Base-by-base conservation (phyloP, 2,888 invertebrate genomes). In the Leptodirus hochenwartii region DNA sequence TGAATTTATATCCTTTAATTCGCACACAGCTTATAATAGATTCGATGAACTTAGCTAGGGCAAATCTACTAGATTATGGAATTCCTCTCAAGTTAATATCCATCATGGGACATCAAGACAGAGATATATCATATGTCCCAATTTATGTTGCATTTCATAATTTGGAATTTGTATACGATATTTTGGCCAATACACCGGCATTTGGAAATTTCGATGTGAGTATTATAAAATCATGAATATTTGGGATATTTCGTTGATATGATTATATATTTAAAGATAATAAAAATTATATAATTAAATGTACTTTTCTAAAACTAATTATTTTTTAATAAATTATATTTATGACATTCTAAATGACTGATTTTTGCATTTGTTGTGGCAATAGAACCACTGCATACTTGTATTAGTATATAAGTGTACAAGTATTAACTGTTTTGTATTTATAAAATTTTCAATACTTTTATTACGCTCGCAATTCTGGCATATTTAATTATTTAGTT, bases 11-110 rank as follows among this genome's bases (percentile, higher is more conserved):
- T 4, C 50, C 62, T 1, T 53, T 66, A 2, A 70, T 69, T 33
- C 55, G 75, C 36, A 74, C 73, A 0, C 75, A 79, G 45, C 48
- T 82, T 9, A 53, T 84, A 17, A 69, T 72, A 40, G 79, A 82
- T 51, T 60, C 71, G 1, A 57, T 69, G 44, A 62, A 66, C 37
- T 49, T 70, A 34, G 65, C 69, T 0, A 54, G 62, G 32, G 62
- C 62, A 0, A 66, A 66, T 35, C 52, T 66, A 32, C 46, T 70
- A 23, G 54, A 61, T 31, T 70, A 70, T 39, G 59, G 61, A 28
- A 59, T 66, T 30, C 64, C 69, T 2, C 50, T 69, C 30, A 59
- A 56, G 17, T 52, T 68, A 43, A 47, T 66, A 2, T 45, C 59
- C 33, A 54, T 55, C 31, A 52, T 76, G 39, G 58, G 53, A 15